phyloP scores from a whole-genome alignment of 2,113 vertebrate species.

The Coracopsis vasa region DNA sequence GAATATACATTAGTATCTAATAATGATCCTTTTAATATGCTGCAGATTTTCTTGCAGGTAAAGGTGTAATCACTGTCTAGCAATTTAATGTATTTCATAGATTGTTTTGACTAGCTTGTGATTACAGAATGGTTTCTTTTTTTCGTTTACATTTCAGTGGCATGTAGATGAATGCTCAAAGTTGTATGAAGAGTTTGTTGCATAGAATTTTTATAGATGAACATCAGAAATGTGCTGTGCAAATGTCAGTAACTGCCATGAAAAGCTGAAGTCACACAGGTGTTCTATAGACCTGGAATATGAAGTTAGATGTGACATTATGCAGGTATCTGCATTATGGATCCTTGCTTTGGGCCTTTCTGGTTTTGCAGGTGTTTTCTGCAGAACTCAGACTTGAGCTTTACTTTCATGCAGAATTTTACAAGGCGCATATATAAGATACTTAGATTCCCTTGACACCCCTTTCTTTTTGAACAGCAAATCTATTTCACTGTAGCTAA shows the following conservation, averaged over 20 bases:
- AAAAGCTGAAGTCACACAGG: not conserved
- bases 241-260: not conserved
- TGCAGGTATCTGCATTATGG: not conserved
- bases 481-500: not conserved
- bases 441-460: not conserved
- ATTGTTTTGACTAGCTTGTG: constrained; percentile 4
- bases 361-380: not conserved
- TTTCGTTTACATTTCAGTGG: not conserved
- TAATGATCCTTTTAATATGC: not conserved
- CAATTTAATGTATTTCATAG: not conserved
- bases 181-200: not conserved
- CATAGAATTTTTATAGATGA: not conserved
- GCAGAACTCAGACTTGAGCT: not conserved
- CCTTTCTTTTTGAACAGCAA: not conserved
- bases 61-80: not conserved
- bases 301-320: not conserved
- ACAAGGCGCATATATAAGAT: not conserved
- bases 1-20: not conserved
- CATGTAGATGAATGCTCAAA: not conserved
- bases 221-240: not conserved
- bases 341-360: not conserved
- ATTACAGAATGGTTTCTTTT: not conserved
- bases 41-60: not conserved
- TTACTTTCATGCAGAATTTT: not conserved
- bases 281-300: not conserved